Evolutionary conservation across 2,113 vertebrate species (phyloP), one percentile per base, ranked within the genome.

Genomic region (Mionectes macconnelli): DNA sequence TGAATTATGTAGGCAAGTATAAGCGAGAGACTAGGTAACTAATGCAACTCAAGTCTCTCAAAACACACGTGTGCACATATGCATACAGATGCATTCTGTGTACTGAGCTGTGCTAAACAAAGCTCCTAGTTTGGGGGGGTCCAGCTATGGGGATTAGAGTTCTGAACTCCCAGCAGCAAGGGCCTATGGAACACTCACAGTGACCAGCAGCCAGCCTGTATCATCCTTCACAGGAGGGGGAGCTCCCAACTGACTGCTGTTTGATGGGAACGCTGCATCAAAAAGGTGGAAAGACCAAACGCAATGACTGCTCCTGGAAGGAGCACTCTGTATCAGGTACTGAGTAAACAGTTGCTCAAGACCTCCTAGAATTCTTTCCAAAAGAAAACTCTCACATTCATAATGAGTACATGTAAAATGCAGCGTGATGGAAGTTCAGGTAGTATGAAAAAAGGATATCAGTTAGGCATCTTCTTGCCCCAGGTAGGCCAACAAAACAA

Each of bases 251-350:
- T 37, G 75, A 72, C 21, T 2, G 0, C 75, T 62, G 22, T 27
- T 9, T 35, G 60, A 45, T 0, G 57, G 24, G 1, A 0, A 5
- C 0, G 0, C 4, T 18, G 33, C 69, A 76, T 17, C 7, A n/a
- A 28, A 59, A 55, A 53, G 16, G 27, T 17, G 24, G 24, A 35
- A 90, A 85, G 47, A 4, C n/a, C 25, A 23, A 7, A 37, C 55
- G 35, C 33, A 72, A 19, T 10, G 9, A 39, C 62, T 22, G 6
- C 27, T 76, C 33, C 57, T 28, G 24, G 19, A 83, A n/a, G n/a
- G n/a, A n/a, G 50, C 4, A 4, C 9, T 23, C 39, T 10, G 1
- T 8, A 35, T 45, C 24, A 84, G 31, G 37, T 67, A 76, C 17
- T 33, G 28, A 81, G 39, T 28, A 66, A 75, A 67, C 1, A 70